These are phyloP conservation scores for Trypoxylus dichotomus DNA, from an alignment of 1,140 invertebrate species.

Conservation along the genomic window DNA sequence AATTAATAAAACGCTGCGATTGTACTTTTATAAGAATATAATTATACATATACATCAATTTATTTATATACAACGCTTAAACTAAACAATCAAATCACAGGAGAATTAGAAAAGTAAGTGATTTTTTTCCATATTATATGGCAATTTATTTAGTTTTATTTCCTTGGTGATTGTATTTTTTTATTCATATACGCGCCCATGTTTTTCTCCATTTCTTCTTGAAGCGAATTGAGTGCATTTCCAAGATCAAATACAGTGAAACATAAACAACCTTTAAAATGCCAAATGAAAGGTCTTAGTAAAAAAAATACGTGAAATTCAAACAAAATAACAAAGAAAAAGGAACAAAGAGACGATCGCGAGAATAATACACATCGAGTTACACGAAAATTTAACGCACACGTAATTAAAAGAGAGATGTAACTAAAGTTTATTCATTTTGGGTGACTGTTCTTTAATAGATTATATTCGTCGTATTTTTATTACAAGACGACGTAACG, in stretches of 20 bases:
- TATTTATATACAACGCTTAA: conserved; percentile 24
- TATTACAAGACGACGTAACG: conserved; percentile 58
- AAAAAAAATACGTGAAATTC: too few species aligned
- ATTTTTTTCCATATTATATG: neutral
- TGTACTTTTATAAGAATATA: conserved; percentile 17
- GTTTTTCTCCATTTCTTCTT: too few species aligned
- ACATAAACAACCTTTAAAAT: neutral
- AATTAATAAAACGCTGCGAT: neutral
- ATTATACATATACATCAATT: conserved; percentile 20
- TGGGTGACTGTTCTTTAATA: conserved; percentile 39
- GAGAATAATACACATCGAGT: too few species aligned
- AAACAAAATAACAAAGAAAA: neutral
- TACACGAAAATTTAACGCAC: too few species aligned
- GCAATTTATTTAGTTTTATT: neutral
- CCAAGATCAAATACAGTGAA: neutral
- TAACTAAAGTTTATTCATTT: too few species aligned
- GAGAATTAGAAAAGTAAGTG: neutral
- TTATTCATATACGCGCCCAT: too few species aligned
- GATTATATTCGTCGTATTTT: conserved; percentile 50
- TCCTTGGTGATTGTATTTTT: too few species aligned
- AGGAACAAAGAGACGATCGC: neutral
- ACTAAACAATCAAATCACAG: conserved; percentile 24
- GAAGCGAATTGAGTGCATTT: neutral
- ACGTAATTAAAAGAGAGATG: too few species aligned
- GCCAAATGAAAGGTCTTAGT: too few species aligned